phyloP scores from a whole-genome alignment of 2,797 vertebrate genomes.

The Anisognathus igniventris region DNA sequence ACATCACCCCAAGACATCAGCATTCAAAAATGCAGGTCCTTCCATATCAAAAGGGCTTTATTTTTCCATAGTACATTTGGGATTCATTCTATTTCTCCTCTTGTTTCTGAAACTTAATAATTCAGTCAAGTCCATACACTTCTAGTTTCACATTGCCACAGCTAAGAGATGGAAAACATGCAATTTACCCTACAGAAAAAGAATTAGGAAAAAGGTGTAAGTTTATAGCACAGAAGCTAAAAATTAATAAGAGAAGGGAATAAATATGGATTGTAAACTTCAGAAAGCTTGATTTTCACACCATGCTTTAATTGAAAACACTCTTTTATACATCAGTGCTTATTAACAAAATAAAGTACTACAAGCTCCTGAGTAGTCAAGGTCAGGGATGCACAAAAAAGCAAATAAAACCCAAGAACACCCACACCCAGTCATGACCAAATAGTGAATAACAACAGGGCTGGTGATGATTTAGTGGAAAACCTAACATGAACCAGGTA shows the following conservation, averaged over 20 bases:
- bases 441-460: background rate
- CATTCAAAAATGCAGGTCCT: background rate
- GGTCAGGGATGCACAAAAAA: background rate
- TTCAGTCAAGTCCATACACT: background rate
- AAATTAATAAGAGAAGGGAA: background rate
- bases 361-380: background rate
- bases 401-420: background rate
- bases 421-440: background rate
- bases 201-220: background rate
- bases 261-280: background rate
- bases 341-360: background rate
- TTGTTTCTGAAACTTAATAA: background rate
- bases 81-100: background rate
- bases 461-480: background rate
- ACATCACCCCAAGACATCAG: background rate
- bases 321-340: background rate
- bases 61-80: background rate
- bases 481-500: background rate
- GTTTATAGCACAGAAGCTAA: background rate
- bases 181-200: background rate
- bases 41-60: background rate
- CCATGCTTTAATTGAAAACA: background rate
- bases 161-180: background rate
- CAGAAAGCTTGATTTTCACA: background rate
- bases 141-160: background rate